These are phyloP conservation scores for Proctacanthus coquilletti DNA, from an alignment of 1,140 invertebrate genomes.

Conservation along the genomic window DNA sequence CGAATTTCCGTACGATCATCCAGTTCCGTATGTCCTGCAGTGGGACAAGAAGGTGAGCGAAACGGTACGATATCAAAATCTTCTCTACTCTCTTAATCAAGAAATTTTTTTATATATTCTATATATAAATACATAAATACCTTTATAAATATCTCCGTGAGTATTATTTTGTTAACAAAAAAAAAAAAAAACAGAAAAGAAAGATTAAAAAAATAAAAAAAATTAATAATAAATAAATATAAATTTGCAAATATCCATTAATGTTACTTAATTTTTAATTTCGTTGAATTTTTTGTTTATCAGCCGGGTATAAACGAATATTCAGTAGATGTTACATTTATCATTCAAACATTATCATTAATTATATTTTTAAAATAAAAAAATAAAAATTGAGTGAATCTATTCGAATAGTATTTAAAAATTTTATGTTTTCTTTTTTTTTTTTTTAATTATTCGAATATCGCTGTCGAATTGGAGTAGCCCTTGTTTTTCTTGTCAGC, in stretches of 20 bases:
- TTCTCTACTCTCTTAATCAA: slow-evolving; percentile 41
- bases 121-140: slow-evolving; percentile 5
- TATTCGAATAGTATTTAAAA: not conserved
- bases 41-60: slow-evolving; percentile 97
- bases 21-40: slow-evolving; percentile 90
- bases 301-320: too few species aligned
- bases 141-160: not conserved
- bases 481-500: too few species aligned
- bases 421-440: too few species aligned
- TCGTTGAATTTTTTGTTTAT: not conserved
- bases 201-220: slow-evolving; percentile 3
- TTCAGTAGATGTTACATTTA: too few species aligned
- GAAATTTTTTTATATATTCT: slow-evolving; percentile 6
- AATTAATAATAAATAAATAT: slow-evolving; percentile 3
- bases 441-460: too few species aligned
- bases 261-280: not conserved
- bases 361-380: not conserved
- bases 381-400: not conserved
- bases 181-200: not conserved
- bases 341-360: not conserved
- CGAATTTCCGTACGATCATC: slow-evolving; percentile 84
- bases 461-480: too few species aligned
- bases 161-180: not conserved
- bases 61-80: slow-evolving; percentile 65
- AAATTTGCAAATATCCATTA: not conserved